These are phyloP conservation scores for Parelbella ahira DNA, from an alignment of 2,888 invertebrate species.

Conservation along the genomic window DNA sequence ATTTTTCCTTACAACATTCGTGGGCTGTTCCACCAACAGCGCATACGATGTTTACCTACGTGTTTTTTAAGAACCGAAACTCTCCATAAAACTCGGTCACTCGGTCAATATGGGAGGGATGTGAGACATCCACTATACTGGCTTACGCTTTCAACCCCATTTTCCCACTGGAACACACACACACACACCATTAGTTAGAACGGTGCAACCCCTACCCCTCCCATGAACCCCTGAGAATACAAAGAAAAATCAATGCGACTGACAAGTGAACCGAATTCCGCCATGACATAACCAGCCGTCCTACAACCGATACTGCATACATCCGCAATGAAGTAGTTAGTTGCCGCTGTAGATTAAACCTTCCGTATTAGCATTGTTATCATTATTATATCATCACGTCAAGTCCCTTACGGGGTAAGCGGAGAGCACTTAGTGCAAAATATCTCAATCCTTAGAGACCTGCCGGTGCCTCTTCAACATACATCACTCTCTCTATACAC, in stretches of 20 bases:
- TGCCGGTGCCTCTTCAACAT: no score
- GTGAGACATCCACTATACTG: slow-evolving; percentile 4
- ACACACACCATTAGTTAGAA: slow-evolving; percentile 11
- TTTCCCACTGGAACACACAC: slow-evolving; percentile 18
- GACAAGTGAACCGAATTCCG: slow-evolving; percentile 23
- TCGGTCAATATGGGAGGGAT: slow-evolving; percentile 20
- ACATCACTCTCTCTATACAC: no score
- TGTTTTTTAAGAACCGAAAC: slow-evolving; percentile 9
- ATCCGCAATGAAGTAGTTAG: slow-evolving; percentile 19
- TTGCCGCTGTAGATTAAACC: no score
- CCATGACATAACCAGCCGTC: slow-evolving; percentile 21
- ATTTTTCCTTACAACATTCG: no score
- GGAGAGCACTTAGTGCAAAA: no score
- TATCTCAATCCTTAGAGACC: no score
- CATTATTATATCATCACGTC: no score
- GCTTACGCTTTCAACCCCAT: slow-evolving; percentile 13
- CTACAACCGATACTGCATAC: slow-evolving; percentile 20
- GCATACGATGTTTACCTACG: slow-evolving; percentile 1
- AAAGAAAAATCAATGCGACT: slow-evolving; percentile 24
- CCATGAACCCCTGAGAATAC: slow-evolving; percentile 5
- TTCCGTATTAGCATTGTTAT: no score
- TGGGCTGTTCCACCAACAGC: no score
- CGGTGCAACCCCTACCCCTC: no score
- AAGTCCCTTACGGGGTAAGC: no score
- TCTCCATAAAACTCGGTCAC: slow-evolving; percentile 18